Evolutionary conservation across 2,888 invertebrate genomes (phyloP), one percentile per base, ranked within the genome.

Genomic region (Netelia inedita): DNA sequence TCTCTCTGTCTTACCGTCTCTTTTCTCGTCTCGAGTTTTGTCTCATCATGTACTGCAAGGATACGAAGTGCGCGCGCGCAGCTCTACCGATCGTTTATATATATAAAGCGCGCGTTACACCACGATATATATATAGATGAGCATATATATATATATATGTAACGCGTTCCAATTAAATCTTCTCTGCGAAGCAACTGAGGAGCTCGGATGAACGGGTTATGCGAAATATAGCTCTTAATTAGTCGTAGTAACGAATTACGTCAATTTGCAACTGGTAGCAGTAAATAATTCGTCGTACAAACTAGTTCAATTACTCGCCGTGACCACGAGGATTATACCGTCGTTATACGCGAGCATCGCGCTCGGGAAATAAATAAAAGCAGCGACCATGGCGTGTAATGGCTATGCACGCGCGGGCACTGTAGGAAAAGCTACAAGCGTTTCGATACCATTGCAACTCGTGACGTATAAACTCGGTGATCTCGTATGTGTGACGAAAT

Each of bases 201-300:
- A 79, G 57, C 19, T 23, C 46, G 50, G 43, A 66, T 69, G 79
- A 83, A 79, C 83, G 79, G 71, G 75, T 79, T 83, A 83, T 87
- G 74, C 79, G 82, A 79, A 79, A 85, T 85, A 83, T 85, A 85
- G 79, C 80, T 86, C 85, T 85, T 87, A 86, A 87, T 87, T 85
- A 86, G 85, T 83, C 83, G 85, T 73, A 80, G 83, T 84, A 87
- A 85, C 85, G 81, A 86, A 86, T 87, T 72, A 82, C 83, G 79
- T 85, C 82, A 82, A 86, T 86, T 86, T 82, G 79, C 83, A 87
- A 86, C 86, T 79, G 82, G 84, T 85, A 85, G 86, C 83, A 82
- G 87, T 87, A 86, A 87, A 87, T 87, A 87, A 87, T 87, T 87
- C 85, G 87, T 83, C 81, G 83, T 79, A 85, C 85, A 85, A 86